phyloP scores from a whole-genome alignment of 2,797 vertebrate species.

The Neostethus bicornis region DNA sequence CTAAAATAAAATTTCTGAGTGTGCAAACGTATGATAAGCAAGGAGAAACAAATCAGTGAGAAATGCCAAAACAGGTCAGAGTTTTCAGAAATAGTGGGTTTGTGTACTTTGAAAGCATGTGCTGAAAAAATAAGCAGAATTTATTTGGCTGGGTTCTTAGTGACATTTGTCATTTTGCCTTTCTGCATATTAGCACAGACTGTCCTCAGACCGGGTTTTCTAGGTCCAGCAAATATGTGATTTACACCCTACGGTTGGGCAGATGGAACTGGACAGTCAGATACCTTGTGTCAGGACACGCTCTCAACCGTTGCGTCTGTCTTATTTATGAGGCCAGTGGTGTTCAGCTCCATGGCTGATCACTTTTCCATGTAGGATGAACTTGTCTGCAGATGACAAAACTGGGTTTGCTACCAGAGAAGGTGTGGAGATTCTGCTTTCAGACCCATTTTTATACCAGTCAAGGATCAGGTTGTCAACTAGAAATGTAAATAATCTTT shows the following conservation, averaged over 20 bases:
- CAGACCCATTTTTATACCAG: conserved; percentile 17
- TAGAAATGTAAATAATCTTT: conserved; percentile 20
- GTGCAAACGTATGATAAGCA: conserved; percentile 48
- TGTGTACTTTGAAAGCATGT: conserved; percentile 40
- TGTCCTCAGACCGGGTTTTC: conserved; percentile 26
- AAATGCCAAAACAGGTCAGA: conserved; percentile 29
- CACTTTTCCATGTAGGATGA: conserved; percentile 80
- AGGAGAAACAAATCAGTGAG: conserved; percentile 39
- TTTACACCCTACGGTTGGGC: conserved; percentile 65
- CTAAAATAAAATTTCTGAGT: conserved; percentile 49
- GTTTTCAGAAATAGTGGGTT: conserved; percentile 34
- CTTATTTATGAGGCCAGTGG: conserved; percentile 77
- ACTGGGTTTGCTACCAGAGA: conserved; percentile 3
- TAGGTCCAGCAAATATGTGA: conserved; percentile 56
- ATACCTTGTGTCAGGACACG: conserved; percentile 74
- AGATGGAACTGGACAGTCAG: conserved; percentile 62
- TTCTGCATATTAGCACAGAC: conserved; percentile 49
- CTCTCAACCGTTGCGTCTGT: conserved; percentile 75
- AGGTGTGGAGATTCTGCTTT: conserved; percentile 18
- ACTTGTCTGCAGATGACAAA: conserved; percentile 36
- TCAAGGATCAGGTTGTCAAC: conserved; percentile 14
- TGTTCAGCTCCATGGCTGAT: conserved; percentile 76
- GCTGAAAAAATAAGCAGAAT: conserved; percentile 32
- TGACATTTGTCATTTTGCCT: conserved; percentile 14
- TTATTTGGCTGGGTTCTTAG: conserved; percentile 41